Base-by-base conservation (phyloP, 2,888 invertebrate species). In the Scaptomyza cyrtandrae region DNA sequence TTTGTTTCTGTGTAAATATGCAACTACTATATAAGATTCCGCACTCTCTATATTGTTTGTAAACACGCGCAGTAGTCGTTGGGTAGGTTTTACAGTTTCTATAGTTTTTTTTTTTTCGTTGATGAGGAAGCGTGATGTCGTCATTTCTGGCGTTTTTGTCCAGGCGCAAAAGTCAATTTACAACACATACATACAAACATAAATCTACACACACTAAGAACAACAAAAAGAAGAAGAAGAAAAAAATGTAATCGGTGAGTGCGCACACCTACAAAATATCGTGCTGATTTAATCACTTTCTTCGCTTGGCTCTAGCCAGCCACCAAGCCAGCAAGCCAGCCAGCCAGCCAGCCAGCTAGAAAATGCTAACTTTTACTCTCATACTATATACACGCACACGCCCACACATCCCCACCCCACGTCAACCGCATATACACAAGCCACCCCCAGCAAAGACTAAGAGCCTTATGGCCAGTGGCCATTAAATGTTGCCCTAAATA, bases 221-320 rank as follows among this genome's bases (percentile, higher is more conserved):
- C 55, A 52, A 55, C 53, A 52, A 45, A 48, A 57, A 43, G 55
- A 67, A 39, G n/a, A n/a, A n/a, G n/a, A n/a, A n/a, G n/a, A n/a
- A 50, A 59, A 35, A 63, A 53, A 72, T 77, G 71, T 86, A 88
- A 85, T 86, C 82, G 88, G 78, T 88, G 87, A 84, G 72, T 72
- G 86, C 74, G 72, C 84, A 85, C 88, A 88, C 88, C 87, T 86
- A 88, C 81, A 86, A 86, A 84, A 84, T 88, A 85, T 88, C 88
- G 88, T 85, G 88, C 84, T 85, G 84, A 85, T 85, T 85, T 85
- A 85, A 85, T 85, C 84, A 85, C 84, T 85, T 88, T 85, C 84
- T 88, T 84, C 76, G 87, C 69, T 69, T 16, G 11, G 13, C 11
- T n/a, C n/a, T n/a, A n/a, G n/a, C n/a, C n/a, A n/a, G n/a, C n/a